Conservation (phyloP, 2,113 vertebrate genomes). For the Esox niger region DNA sequence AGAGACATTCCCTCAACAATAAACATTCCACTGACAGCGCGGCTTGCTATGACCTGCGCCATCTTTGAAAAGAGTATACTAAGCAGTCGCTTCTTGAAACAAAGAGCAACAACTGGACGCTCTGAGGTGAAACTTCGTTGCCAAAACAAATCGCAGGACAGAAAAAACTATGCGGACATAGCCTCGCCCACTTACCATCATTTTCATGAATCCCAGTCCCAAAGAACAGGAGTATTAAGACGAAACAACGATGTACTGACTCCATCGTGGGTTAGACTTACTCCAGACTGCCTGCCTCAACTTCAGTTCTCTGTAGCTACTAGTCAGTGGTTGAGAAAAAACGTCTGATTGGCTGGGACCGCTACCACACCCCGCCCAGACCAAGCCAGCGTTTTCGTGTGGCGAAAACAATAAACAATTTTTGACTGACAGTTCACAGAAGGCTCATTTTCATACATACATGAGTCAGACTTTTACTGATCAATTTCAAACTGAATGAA, state of each 20-base stretch:
- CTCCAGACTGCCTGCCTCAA: constrained; percentile 63
- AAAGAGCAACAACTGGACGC: constrained; percentile 51
- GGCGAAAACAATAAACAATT: constrained; percentile 64
- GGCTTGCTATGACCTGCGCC: constrained; percentile 74
- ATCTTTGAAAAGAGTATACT: constrained; percentile 74
- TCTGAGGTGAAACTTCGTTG: constrained; percentile 30
- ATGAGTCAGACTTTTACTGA: not conserved
- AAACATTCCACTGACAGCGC: constrained; percentile 68
- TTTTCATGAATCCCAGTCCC: constrained; percentile 60
- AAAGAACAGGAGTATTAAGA: constrained; percentile 63
- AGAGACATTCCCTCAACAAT: constrained; percentile 47
- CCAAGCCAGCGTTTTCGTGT: constrained; percentile 28
- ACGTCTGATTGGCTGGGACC: constrained; percentile 54
- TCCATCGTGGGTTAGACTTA: constrained; percentile 69
- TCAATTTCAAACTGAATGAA: too few species aligned
- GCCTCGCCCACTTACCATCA: constrained; percentile 52
- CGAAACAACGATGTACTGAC: constrained; percentile 53
- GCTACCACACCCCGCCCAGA: constrained; percentile 59
- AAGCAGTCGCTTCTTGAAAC: constrained; percentile 62
- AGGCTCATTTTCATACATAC: not conserved
- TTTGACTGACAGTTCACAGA: constrained; percentile 4
- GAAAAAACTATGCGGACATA: not conserved
- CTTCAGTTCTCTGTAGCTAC: constrained; percentile 60
- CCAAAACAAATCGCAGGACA: not conserved
- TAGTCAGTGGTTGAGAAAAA: constrained; percentile 19